phyloP scores from a whole-genome alignment of 2,888 invertebrate species.

The Pedicia rivosa region DNA sequence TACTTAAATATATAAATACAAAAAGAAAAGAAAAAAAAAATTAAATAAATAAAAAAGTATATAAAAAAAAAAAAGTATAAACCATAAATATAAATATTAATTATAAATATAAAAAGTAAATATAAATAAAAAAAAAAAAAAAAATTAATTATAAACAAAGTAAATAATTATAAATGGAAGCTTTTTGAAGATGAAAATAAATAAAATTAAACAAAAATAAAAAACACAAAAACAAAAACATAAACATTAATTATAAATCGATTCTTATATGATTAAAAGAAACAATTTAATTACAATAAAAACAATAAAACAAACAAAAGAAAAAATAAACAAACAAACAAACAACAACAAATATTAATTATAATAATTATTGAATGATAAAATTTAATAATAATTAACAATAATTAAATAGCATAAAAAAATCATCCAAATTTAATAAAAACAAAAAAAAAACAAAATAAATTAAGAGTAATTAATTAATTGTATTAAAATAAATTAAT shows the following conservation, averaged over 20 bases:
- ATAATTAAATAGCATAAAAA: background rate
- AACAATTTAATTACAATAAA: constrained; percentile 1
- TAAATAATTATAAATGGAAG: constrained; percentile 17
- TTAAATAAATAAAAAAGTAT: constrained; percentile 17
- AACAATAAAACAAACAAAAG: constrained; percentile 7
- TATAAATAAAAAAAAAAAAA: constrained; percentile 19
- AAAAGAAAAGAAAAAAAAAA: constrained; percentile 25
- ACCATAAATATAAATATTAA: constrained; percentile 21
- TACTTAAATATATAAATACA: constrained; percentile 24
- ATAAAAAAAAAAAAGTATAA: constrained; percentile 1
- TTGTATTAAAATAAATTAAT: too few relatives aligned
- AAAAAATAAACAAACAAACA: constrained; percentile 1
- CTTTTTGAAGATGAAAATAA: constrained; percentile 1
- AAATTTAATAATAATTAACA: constrained; percentile 1
- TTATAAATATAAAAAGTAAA: constrained; percentile 28
- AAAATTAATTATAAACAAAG: constrained; percentile 13
- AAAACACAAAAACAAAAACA: constrained; percentile 1
- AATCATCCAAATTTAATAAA: constrained; percentile 1
- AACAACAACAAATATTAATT: constrained; percentile 3
- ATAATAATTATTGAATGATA: constrained; percentile 1
- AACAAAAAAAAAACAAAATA: too few relatives aligned
- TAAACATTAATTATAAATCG: constrained; percentile 1
- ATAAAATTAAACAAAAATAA: background rate
- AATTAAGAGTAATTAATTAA: too few relatives aligned
- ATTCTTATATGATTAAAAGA: constrained; percentile 1